Evolutionary conservation across 1,140 invertebrate genomes (phyloP).

Genomic region (Colletes latitarsis): DNA sequence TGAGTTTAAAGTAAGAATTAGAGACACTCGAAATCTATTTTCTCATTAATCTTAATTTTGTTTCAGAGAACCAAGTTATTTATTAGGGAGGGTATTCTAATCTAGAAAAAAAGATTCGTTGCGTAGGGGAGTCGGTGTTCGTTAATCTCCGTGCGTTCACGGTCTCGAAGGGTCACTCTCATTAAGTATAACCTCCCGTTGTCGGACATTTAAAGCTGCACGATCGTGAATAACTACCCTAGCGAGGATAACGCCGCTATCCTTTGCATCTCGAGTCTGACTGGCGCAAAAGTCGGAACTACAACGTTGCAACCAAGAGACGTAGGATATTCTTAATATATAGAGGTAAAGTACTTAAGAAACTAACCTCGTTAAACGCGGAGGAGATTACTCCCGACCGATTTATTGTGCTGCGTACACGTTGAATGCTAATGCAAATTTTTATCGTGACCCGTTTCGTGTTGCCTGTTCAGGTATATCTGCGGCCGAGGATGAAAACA

Average conservation of each 20-base stretch:
- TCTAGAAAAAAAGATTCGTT: not conserved
- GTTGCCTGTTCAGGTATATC: no score
- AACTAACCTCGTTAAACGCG: constrained; percentile 12
- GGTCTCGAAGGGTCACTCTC: not conserved
- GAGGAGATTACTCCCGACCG: not conserved
- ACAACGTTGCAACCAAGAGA: not conserved
- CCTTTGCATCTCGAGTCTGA: not conserved
- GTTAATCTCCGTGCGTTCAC: not conserved
- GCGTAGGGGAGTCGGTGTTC: not conserved
- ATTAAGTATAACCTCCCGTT: not conserved
- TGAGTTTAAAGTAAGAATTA: no score
- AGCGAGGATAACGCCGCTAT: not conserved
- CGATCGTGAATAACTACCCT: not conserved
- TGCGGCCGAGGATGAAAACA: no score
- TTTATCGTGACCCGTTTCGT: not conserved
- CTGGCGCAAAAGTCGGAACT: not conserved
- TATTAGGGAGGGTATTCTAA: no score
- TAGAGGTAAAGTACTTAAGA: not conserved
- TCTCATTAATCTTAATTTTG: no score
- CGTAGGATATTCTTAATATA: not conserved
- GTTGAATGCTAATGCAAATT: not conserved
- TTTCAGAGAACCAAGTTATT: no score
- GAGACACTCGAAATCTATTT: no score
- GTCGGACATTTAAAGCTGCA: not conserved
- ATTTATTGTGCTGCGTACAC: not conserved